Base-by-base conservation (phyloP, 2,113 vertebrate genomes). In the Mustelus asterias region DNA sequence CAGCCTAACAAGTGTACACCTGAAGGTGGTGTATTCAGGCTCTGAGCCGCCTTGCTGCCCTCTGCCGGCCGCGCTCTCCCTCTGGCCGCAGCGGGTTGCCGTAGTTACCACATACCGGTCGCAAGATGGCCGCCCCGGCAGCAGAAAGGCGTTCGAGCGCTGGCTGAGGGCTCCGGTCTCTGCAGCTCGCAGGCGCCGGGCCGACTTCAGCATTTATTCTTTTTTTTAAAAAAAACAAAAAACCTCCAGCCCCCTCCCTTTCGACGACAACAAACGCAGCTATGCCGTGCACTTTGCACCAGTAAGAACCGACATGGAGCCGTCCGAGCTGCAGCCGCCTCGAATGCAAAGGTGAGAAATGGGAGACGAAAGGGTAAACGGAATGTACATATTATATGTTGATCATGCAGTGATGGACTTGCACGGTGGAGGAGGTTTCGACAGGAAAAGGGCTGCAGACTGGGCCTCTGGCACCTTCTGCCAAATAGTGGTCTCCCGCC, bases 51-150 rank as follows among this genome's bases (percentile, higher is more conserved):
- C 7, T 8, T 29, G 88, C 58, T 24, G 94, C 94, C 69, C 69
- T 41, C 67, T 70, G 67, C 10, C 24, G 94, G 67, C 33, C 48
- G 58, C 29, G 90, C 20, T 5, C 60, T 7, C 33, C 48, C 48
- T 54, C 48, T 93, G 89, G 63, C 26, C 33, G 69, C 41, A 13
- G 37, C 5, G 37, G 94, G 94, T 95, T 95, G 94, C 94, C 94
- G 41, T 95, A 72, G 94, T 95, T 95, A 95, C 94, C 94, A 72
- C 94, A 95, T 24, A 95, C 94, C 41, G 67, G 94, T 95, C 94
- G 24, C 94, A 95, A 95, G 94, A 95, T 95, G 94, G 94, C 94
- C 67, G 94, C 94, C 67, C 24, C 94, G 44, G 69, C 13, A 95
- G 67, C 24, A 26, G 94, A 70, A 26, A 16, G 89, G 89, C 16